Evolutionary conservation across 2,113 vertebrate genomes (phyloP), one percentile per base, ranked within the genome.

Genomic region (Mirza zaza): DNA sequence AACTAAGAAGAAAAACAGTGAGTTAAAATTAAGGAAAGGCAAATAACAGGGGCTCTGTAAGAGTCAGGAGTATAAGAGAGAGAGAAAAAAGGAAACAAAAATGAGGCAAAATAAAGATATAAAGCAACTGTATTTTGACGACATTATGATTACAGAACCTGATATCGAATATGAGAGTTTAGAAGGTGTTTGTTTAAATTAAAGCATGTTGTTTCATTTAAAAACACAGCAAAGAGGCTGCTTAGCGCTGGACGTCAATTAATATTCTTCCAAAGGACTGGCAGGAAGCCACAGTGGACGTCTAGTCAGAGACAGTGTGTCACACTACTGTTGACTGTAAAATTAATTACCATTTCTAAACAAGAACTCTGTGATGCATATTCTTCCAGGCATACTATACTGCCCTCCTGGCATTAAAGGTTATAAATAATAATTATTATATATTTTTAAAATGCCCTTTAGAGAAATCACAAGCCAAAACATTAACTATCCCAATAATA

Each of bases 281-380:
- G 97, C 98, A 98, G 94, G 95, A 98, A 98, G 98, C 97, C 97
- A 98, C 90, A 83, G 94, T 98, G 97, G 98, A 94, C 96, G 97
- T 98, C 97, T 98, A 97, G 93, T 95, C 91, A 85, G 96, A 98
- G 96, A 98, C 97, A 97, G 96, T 97, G 90, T 98, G 98, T 98
- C 98, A 98, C 95, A 97, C 93, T 96, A 84, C 96, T 83, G 93
- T 97, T 98, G 97, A 98, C 97, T 98, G 95, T 94, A 98, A 98
- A 97, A 98, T 98, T 98, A 97, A 98, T 98, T 98, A 98, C 97
- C 97, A 98, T 98, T 98, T 98, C 96, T 98, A 97, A 98, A 97
- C 76, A 97, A 97, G 97, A 98, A 97, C 93, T 94, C 96, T 96
- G 96, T 91, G 90, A 94, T 96, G 87, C 97, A 97, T 97, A 95